phyloP scores from a whole-genome alignment of 2,797 vertebrate genomes.

The Protonibea diacanthus region DNA sequence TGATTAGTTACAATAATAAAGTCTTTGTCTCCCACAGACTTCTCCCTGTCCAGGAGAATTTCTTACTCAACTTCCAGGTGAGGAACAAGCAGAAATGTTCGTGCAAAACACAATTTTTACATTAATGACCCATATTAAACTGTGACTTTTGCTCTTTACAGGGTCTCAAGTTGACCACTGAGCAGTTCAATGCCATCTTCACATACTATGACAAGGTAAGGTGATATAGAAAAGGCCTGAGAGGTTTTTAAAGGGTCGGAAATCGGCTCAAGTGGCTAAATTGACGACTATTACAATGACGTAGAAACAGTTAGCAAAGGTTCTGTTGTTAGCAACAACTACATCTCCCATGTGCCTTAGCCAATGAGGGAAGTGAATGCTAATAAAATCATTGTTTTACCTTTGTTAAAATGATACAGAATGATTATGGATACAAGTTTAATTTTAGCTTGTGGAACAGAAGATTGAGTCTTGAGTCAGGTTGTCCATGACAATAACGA shows the following conservation, averaged over 20 bases:
- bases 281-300: not conserved
- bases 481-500: constrained; percentile 39
- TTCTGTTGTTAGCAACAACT: not conserved
- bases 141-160: constrained; percentile 65
- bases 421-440: not conserved
- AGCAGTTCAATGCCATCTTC: constrained; percentile 95
- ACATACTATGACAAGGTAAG: constrained; percentile 94
- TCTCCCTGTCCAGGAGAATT: constrained; percentile 94
- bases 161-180: constrained; percentile 91
- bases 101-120: not conserved
- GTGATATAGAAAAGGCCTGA: too few relatives aligned
- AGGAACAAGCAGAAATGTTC: constrained; percentile 18
- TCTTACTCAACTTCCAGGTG: constrained; percentile 88
- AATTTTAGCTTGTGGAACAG: too few relatives aligned
- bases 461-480: not conserved
- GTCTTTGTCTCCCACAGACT: constrained; percentile 76
- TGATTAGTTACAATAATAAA: constrained; percentile 69
- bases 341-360: not conserved
- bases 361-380: not conserved
- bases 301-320: not conserved
- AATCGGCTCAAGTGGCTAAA: not conserved
- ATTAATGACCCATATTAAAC: not conserved
- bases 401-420: not conserved
- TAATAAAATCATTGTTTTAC: not conserved
- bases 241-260: too few relatives aligned